Percentiles rank a stretch among this genome's conserved stretches.
These are phyloP conservation scores for Willisornis vidua DNA, from an alignment of 2,113 vertebrate species.

Conservation along the genomic window DNA sequence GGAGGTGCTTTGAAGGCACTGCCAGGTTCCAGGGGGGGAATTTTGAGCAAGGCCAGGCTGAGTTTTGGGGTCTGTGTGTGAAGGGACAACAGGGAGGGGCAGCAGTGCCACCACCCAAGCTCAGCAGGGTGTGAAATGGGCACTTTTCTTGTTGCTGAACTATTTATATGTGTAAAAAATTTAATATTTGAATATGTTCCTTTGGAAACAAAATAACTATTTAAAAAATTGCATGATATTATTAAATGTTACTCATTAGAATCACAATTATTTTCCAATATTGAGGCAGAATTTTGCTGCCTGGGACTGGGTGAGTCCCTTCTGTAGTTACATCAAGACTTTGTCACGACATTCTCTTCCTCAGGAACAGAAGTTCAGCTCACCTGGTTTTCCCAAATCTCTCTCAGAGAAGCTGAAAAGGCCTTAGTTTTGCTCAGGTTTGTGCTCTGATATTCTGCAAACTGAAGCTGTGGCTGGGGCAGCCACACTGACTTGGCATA, in stretches of 20 bases:
- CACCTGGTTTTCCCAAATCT: not conserved
- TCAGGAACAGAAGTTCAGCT: not conserved
- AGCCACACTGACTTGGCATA: not conserved
- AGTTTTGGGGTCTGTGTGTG: not conserved
- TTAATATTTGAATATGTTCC: not conserved
- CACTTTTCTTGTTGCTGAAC: not conserved
- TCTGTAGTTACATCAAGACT: not conserved
- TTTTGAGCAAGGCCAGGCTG: not conserved
- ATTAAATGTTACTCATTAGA: not conserved
- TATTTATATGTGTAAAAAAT: not conserved
- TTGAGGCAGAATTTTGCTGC: not conserved
- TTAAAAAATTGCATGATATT: rapidly evolving
- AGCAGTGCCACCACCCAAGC: not conserved
- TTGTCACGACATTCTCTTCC: not conserved
- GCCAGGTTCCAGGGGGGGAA: not conserved
- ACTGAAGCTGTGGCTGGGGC: not conserved
- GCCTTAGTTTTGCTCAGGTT: not conserved
- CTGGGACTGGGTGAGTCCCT: not conserved
- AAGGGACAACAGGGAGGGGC: not conserved
- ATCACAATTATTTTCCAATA: not conserved
- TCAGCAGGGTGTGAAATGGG: not conserved
- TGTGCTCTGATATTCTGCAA: not conserved
- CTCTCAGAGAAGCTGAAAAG: not conserved
- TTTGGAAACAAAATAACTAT: not conserved
- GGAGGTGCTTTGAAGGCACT: not conserved